These are phyloP conservation scores for Uropetala carovei DNA, from an alignment of 2,888 invertebrate genomes.

Conservation along the genomic window DNA sequence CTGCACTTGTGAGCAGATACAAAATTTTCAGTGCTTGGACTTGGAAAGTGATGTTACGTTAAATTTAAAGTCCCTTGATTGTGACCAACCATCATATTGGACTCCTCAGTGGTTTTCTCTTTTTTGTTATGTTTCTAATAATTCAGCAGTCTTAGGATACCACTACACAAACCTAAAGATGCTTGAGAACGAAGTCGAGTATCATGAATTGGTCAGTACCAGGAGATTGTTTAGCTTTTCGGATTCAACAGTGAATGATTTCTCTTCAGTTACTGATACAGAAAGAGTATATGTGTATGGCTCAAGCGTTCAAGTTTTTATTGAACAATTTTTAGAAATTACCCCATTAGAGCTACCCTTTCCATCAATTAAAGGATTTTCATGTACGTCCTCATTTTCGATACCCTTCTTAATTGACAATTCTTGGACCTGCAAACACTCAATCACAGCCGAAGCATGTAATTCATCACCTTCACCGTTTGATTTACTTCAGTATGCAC, in stretches of 20 bases:
- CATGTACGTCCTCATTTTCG: background rate
- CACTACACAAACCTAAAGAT: background rate
- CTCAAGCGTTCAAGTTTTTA: constrained; percentile 27
- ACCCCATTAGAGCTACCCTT: background rate
- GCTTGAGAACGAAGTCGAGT: background rate
- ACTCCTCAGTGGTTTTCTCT: background rate
- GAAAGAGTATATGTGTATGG: background rate
- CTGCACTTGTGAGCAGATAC: constrained; percentile 37
- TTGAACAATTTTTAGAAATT: background rate
- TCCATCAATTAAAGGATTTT: constrained; percentile 18
- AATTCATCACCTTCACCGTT: background rate
- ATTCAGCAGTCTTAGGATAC: constrained; percentile 15
- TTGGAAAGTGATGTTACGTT: background rate
- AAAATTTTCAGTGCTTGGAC: constrained; percentile 38
- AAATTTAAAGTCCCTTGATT: background rate
- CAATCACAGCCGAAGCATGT: constrained; percentile 3
- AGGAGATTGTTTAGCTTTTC: background rate
- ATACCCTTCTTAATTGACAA: constrained; percentile 16
- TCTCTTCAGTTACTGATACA: background rate
- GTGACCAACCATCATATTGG: background rate
- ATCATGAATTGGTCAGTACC: background rate
- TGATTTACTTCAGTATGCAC: background rate
- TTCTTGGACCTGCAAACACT: constrained; percentile 12
- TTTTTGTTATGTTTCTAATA: background rate
- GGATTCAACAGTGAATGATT: background rate